Conservation (phyloP, 2,113 vertebrate species). For the Melospiza georgiana region DNA sequence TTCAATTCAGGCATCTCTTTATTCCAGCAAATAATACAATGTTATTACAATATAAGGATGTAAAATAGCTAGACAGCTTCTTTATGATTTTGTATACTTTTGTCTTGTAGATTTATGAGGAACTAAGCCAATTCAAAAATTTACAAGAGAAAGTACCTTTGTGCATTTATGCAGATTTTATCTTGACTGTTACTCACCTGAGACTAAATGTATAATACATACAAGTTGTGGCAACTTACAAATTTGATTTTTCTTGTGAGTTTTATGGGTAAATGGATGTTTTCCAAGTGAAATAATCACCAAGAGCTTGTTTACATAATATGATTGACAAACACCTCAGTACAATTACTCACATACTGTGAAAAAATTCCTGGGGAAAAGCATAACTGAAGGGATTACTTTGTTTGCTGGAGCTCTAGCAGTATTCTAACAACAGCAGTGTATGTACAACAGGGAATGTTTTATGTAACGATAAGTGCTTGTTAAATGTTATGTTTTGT, state of each 20-base stretch:
- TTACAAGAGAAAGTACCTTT: neutral
- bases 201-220: neutral
- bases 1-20: neutral
- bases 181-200: neutral
- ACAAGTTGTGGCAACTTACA: neutral
- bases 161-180: neutral
- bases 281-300: neutral
- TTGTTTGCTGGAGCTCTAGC: neutral
- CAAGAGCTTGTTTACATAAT: neutral
- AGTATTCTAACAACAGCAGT: neutral
- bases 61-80: neutral
- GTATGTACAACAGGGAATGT: neutral
- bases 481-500: neutral
- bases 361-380: conserved; percentile 6
- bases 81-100: neutral
- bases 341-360: neutral
- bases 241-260: neutral
- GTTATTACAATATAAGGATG: neutral
- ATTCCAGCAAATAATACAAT: neutral
- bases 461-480: rapidly evolving
- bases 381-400: conserved; percentile 17
- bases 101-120: neutral
- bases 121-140: neutral
- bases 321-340: conserved; percentile 2
- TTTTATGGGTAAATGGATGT: neutral